phyloP scores from a whole-genome alignment of 2,797 vertebrate genomes.

The Ammospiza maritima region DNA sequence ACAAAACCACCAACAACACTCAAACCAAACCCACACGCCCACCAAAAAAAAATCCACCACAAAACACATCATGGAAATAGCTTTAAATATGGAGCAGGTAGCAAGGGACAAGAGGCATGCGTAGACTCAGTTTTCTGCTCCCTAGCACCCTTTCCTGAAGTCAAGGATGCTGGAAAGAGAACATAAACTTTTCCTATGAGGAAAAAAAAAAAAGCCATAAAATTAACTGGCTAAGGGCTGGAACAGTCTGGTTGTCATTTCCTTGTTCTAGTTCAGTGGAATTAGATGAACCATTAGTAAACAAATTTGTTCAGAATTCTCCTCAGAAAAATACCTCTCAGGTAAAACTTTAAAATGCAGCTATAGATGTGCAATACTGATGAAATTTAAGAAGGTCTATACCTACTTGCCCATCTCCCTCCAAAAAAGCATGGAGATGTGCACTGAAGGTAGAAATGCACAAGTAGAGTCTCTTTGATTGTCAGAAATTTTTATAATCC shows the following conservation, averaged over 20 bases:
- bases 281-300: neutral
- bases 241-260: neutral
- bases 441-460: neutral
- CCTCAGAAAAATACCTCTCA: neutral
- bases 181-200: neutral
- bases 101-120: neutral
- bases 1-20: neutral
- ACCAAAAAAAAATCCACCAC: neutral
- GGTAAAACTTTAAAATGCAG: neutral
- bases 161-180: neutral
- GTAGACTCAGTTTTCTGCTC: neutral
- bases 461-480: neutral
- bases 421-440: neutral
- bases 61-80: neutral
- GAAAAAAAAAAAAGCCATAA: neutral
- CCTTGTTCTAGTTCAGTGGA: neutral
- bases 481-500: neutral
- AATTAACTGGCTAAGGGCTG: neutral
- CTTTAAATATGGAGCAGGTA: neutral
- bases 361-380: neutral
- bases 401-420: neutral
- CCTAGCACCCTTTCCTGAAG: neutral
- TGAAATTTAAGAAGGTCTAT: neutral
- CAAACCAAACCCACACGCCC: neutral
- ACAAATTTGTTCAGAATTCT: neutral